These are phyloP conservation scores for Hippopotamyrus pictus DNA, from an alignment of 2,797 vertebrate species.

Conservation along the genomic window DNA sequence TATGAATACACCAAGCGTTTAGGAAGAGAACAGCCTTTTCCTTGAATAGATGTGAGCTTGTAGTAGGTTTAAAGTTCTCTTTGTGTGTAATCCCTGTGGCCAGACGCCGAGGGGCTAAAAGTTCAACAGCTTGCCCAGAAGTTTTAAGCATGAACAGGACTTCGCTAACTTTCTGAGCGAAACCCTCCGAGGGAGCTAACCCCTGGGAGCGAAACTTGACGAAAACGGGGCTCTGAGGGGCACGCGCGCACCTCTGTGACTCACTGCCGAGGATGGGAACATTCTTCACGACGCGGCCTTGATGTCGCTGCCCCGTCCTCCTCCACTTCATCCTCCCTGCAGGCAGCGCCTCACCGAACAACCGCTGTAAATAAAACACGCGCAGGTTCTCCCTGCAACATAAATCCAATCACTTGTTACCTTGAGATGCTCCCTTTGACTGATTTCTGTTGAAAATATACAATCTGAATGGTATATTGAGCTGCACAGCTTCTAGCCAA, in stretches of 20 bases:
- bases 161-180: neutral
- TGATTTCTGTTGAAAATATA: neutral
- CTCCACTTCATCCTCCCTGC: neutral
- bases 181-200: neutral
- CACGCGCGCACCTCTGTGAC: neutral
- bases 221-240: neutral
- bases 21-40: neutral
- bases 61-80: neutral
- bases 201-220: neutral
- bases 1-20: neutral
- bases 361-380: slow-evolving; percentile 9
- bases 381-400: neutral
- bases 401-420: neutral
- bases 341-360: neutral
- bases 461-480: slow-evolving; percentile 11
- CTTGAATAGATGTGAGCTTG: neutral
- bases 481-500: neutral
- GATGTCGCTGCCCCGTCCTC: neutral
- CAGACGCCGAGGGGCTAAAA: neutral
- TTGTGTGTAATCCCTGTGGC: neutral
- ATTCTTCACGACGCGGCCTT: slow-evolving; percentile 5
- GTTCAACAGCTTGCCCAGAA: neutral
- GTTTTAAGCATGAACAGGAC: neutral
- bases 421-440: neutral
- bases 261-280: neutral